Evolutionary conservation across 2,797 vertebrate species (phyloP), one percentile per base, ranked within the genome.

Genomic region (Oryzias sinensis): DNA sequence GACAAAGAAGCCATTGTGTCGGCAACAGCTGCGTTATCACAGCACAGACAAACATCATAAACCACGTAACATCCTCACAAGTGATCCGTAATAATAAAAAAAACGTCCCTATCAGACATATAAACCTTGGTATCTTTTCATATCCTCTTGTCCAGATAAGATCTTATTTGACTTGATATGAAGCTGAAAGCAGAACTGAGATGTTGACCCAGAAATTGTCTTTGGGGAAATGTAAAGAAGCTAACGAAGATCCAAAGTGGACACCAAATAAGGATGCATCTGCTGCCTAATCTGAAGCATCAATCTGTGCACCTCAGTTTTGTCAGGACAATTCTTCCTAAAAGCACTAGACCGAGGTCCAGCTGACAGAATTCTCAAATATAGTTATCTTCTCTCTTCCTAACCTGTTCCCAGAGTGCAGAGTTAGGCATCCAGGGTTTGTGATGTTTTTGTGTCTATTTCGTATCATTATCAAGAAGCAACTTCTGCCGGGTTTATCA

Each of bases 401-500:
- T 52, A 65, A 76, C 25, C 58, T 16, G 68, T 58, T 47, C 4
- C 22, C 57, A 14, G 1, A 48, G 13, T 46, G 48, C 56, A 43
- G 41, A 44, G 40, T 56, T 25, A 62, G n/a, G 51, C 48, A 58
- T 24, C 33, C 18, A 56, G 4, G 48, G 14, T 25, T 47, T 45
- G 42, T 14, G 1, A 44, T 62, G 65, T 40, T 68, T 70, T 51
- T 49, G 52, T 17, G 62, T 73, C 70, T 77, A 59, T 22, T 59
- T 48, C 50, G 33, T 5, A 24, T 67, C 59, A 24, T 74, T 82
- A 78, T 76, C 72, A 77, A 70, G 51, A 79, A 72, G 73, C 70
- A 58, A 33, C 54, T 46, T 59, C 76, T 75, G 81, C 81, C 80
- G 70, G 55, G 68, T 77, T 86, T 80, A 85, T 86, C 68, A 60